Conservation (phyloP, 1,140 invertebrate genomes). For the Eubasilissa regina region DNA sequence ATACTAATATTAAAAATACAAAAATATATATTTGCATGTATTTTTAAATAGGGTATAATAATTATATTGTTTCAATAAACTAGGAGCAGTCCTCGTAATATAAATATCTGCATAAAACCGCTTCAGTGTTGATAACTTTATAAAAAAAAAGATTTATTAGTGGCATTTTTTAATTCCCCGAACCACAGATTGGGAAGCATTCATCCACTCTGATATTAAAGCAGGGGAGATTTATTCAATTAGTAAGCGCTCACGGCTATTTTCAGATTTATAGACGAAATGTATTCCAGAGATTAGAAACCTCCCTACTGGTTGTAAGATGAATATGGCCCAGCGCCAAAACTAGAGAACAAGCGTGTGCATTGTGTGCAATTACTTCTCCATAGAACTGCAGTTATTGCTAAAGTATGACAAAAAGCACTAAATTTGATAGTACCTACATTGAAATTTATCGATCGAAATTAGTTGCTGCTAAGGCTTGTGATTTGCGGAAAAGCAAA, state of each 20-base stretch:
- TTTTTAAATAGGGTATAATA: too few relatives aligned
- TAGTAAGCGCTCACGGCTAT: constrained; percentile 50
- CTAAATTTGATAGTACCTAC: background rate
- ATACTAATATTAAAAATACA: too few relatives aligned
- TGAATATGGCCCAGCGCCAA: background rate
- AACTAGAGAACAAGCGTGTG: background rate
- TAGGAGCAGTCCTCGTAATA: too few relatives aligned
- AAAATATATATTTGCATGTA: too few relatives aligned
- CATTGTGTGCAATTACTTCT: background rate
- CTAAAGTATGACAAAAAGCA: background rate
- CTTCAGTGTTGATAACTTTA: too few relatives aligned
- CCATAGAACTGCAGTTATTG: too few relatives aligned
- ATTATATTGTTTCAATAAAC: too few relatives aligned
- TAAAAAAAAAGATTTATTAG: background rate
- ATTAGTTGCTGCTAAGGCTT: too few relatives aligned
- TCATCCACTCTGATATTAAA: constrained; percentile 44
- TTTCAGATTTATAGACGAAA: constrained; percentile 50
- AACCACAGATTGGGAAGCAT: constrained; percentile 6
- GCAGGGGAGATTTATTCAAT: constrained; percentile 56
- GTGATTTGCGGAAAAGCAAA: too few relatives aligned
- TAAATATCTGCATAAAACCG: too few relatives aligned
- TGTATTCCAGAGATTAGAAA: constrained; percentile 51
- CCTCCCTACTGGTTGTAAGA: background rate
- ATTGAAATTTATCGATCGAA: too few relatives aligned
- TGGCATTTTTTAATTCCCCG: background rate